Base-by-base conservation (phyloP, 2,888 invertebrate genomes). In the Microplitis manilae region DNA sequence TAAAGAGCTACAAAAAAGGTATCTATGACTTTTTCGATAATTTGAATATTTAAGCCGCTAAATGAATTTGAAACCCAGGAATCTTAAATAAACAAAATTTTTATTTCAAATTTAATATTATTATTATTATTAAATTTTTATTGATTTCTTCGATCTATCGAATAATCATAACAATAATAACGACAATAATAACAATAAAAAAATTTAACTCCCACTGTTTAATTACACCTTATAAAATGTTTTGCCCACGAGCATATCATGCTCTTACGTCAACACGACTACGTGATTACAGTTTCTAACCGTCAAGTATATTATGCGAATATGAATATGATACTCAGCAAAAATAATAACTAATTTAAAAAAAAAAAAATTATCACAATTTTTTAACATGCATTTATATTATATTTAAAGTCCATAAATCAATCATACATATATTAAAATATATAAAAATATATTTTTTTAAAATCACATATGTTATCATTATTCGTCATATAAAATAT, bases 241-340 rank as follows among this genome's bases (percentile, higher is more conserved):
- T 73, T 67, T 30, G 5, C 41, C 41, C 73, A 38, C 65, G 50
- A 59, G 17, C 65, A 64, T 50, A 73, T 73, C 73, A 73, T 59
- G 73, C 73, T 65, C 13, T 73, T 73, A 73, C 73, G 73, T 73
- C 73, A 73, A 65, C 67, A 50, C 13, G 13, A 50, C 8, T 50
- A 50, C 50, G 50, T 50, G 50, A 50, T 50, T 50, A 50, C 13
- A 50, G 50, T 50, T 13, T 50, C 50, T 50, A 50, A 50, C 50
- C 50, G 50, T 50, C 13, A 9, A 8, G 13, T 50, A 50, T 50
- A 13, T 13, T 50, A 50, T 13, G 50, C 13, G 50, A 50, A 50
- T 50, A 50, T 30, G 30, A 30, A 50, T 50, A 8, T 13, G 50
- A 50, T 50, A 50, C 13, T 50, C 8, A 13, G 50, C 30, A 50